A percentile compares a stretch with the other conserved stretches of the same genome.
Evolutionary conservation across 2,888 invertebrate species (phyloP).

Genomic region (Frankliniella intonsa): DNA sequence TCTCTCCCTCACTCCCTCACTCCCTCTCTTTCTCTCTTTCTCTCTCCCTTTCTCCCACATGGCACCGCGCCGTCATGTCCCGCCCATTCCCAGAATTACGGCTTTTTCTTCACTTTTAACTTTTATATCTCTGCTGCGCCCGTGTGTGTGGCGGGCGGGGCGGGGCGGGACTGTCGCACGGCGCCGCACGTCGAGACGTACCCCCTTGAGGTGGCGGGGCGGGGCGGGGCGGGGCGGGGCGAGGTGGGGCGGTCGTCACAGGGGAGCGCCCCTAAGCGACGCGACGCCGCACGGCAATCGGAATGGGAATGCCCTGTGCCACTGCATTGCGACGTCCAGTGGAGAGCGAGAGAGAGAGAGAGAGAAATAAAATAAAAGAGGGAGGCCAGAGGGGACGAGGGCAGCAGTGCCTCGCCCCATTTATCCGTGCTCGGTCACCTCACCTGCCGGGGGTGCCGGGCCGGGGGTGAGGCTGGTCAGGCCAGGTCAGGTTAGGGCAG

Average conservation of each 20-base stretch:
- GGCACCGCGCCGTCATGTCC: background rate
- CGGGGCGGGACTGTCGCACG: too few relatives aligned
- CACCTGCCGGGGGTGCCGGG: too few relatives aligned
- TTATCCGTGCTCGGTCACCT: too few relatives aligned
- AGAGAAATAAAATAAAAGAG: background rate
- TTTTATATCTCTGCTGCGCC: background rate
- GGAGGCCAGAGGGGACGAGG: background rate
- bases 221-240: background rate
- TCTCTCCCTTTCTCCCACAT: background rate
- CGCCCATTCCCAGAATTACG: conserved; percentile 5
- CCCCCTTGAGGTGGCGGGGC: background rate
- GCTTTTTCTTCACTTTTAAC: conserved; percentile 7
- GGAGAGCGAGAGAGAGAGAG: background rate
- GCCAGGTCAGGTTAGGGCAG: too few relatives aligned
- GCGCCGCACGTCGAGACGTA: too few relatives aligned
- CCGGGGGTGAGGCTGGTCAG: too few relatives aligned
- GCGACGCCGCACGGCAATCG: too few relatives aligned
- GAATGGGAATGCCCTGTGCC: background rate
- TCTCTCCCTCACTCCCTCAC: background rate
- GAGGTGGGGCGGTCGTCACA: too few relatives aligned
- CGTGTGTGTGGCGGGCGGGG: background rate
- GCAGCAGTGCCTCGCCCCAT: too few relatives aligned
- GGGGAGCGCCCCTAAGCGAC: too few relatives aligned
- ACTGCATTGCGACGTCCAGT: background rate
- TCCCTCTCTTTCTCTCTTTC: background rate